These are phyloP conservation scores for Patagioenas fasciata DNA, from an alignment of 2,113 vertebrate species.

Conservation along the genomic window DNA sequence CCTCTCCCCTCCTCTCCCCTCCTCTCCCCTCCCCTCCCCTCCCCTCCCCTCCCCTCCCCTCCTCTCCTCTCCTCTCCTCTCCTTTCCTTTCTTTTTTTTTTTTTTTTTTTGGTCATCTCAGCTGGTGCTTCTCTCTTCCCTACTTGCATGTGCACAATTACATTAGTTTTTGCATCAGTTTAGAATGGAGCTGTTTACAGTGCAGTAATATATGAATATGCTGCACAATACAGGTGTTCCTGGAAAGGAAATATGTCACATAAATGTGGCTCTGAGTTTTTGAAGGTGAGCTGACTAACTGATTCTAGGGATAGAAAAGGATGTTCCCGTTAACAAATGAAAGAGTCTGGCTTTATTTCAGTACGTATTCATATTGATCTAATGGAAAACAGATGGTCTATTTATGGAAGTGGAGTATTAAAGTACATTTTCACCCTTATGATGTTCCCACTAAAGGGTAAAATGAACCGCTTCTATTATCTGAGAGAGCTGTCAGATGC, in stretches of 20 bases:
- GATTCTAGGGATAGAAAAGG: not conserved
- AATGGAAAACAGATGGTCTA: constrained; percentile 79
- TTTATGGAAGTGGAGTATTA: constrained; percentile 67
- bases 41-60: too few species aligned
- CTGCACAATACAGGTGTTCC: not conserved
- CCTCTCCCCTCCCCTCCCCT: too few species aligned
- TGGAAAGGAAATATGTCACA: not conserved
- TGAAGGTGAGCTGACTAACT: not conserved
- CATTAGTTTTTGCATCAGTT: not conserved
- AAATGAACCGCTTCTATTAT: constrained; percentile 71
- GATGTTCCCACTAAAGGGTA: constrained; percentile 66
- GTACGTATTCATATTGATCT: constrained; percentile 52
- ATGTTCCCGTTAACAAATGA: not conserved
- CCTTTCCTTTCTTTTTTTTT: too few species aligned
- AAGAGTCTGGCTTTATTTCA: constrained; percentile 26
- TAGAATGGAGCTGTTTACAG: not conserved
- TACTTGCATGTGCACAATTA: not conserved
- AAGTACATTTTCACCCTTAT: constrained; percentile 74
- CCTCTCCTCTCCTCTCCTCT: too few species aligned
- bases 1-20: not conserved
- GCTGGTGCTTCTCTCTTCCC: not conserved
- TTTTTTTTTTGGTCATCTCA: not conserved
- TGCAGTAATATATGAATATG: not conserved
- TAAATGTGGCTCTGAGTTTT: not conserved
- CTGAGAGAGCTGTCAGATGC: constrained; percentile 66